Percentiles rank a stretch among this genome's conserved stretches.
These are phyloP conservation scores for Leptopilina myrica DNA, from an alignment of 2,888 invertebrate species.

Conservation along the genomic window DNA sequence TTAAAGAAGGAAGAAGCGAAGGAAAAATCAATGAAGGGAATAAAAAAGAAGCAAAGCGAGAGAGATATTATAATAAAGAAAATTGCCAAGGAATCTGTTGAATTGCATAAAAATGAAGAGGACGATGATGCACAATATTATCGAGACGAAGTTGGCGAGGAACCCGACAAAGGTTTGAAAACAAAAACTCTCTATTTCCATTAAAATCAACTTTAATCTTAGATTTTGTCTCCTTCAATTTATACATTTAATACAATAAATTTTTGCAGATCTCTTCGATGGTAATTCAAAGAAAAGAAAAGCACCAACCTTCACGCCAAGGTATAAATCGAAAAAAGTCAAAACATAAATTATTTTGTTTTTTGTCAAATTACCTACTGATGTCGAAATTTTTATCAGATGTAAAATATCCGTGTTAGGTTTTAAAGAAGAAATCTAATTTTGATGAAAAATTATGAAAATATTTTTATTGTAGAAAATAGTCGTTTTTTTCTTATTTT, in stretches of 20 bases:
- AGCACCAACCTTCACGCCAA: conserved; percentile 54
- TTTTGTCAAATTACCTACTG: too few species aligned
- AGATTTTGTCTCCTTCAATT: background rate
- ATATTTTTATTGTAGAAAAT: conserved; percentile 12
- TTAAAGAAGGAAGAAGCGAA: conserved; percentile 81
- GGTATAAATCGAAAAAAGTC: conserved; percentile 63
- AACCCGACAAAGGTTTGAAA: conserved; percentile 87
- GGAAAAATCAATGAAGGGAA: conserved; percentile 84
- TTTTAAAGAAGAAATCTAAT: background rate
- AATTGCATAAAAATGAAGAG: conserved; percentile 74
- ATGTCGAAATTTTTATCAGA: too few species aligned
- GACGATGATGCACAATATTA: conserved; percentile 91
- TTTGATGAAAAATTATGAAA: conserved; percentile 28
- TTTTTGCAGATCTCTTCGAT: conserved; percentile 62
- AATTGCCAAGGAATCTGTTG: conserved; percentile 78
- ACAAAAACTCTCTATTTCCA: conserved; percentile 12
- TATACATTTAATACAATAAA: background rate
- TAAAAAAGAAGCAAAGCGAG: conserved; percentile 80
- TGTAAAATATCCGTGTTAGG: background rate
- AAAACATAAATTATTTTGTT: conserved; percentile 48
- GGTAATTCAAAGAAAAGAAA: conserved; percentile 59
- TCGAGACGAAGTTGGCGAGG: conserved; percentile 90
- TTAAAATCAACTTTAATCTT: conserved; percentile 8
- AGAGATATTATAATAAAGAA: conserved; percentile 75
- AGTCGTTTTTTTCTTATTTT: background rate